Conservation (phyloP, 2,797 vertebrate genomes). For the Valencia hispanica region DNA sequence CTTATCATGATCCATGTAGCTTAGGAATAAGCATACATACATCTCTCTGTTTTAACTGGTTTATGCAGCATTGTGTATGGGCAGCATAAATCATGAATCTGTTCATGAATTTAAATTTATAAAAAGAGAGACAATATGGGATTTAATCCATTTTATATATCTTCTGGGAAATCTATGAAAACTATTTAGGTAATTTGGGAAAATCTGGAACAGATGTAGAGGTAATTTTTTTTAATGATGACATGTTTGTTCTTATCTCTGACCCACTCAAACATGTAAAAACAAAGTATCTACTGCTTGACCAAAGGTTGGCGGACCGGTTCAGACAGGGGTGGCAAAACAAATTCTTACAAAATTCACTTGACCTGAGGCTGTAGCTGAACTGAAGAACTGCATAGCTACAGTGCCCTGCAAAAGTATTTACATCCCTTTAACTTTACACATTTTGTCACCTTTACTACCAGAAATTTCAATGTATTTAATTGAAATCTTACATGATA, state of each 20-base stretch:
- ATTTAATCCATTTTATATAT: conserved; percentile 7
- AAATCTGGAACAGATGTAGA: conserved; percentile 26
- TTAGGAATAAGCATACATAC: not conserved
- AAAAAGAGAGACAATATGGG: conserved; percentile 9
- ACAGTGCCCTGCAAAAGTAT: not conserved
- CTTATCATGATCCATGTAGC: not conserved
- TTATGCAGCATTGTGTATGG: not conserved
- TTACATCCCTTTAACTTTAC: not conserved
- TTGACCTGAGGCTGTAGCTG: not conserved
- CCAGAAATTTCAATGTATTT: not conserved
- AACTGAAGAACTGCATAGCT: not conserved
- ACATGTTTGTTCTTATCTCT: conserved; percentile 20
- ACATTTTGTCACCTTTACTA: not conserved
- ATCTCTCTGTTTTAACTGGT: not conserved
- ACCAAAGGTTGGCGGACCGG: conserved; percentile 2
- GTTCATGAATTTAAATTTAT: not conserved
- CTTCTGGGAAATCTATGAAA: conserved; percentile 23
- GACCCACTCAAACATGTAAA: conserved; percentile 13
- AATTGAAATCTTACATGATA: too few relatives aligned
- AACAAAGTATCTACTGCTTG: conserved; percentile 2
- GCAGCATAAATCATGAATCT: not conserved
- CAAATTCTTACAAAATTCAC: conserved; percentile 7
- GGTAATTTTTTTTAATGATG: conserved; percentile 15
- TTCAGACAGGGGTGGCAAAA: conserved; percentile 14
- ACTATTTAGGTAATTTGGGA: conserved; percentile 7